Conservation (phyloP, 2,797 vertebrate species). For the Microctenopoma stevenorrisi region DNA sequence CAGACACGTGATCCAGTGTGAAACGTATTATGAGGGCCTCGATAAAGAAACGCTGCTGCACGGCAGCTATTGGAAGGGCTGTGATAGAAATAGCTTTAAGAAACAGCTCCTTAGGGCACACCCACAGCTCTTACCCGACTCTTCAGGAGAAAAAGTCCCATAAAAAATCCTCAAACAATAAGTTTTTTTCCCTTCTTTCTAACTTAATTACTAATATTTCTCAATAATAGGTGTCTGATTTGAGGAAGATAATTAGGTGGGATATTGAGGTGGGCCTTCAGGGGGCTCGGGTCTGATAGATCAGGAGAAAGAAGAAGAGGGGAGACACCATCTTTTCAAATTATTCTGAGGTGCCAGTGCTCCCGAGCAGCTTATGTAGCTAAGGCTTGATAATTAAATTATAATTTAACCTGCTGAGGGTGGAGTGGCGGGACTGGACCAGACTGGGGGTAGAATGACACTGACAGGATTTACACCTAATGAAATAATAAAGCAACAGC, state of each 20-base stretch:
- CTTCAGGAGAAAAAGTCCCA: slow-evolving; percentile 44
- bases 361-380: slow-evolving; percentile 96
- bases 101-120: slow-evolving; percentile 61
- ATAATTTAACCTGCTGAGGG: slow-evolving; percentile 97
- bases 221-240: slow-evolving; percentile 82
- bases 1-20: slow-evolving; percentile 21
- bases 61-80: slow-evolving; percentile 58
- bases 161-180: slow-evolving; percentile 74
- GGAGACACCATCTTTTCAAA: slow-evolving; percentile 96
- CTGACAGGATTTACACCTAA: slow-evolving; percentile 93
- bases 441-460: slow-evolving; percentile 86
- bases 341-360: slow-evolving; percentile 95
- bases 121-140: slow-evolving; percentile 47
- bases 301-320: slow-evolving; percentile 85
- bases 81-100: slow-evolving; percentile 60
- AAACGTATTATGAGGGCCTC: slow-evolving; percentile 38
- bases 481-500: slow-evolving; percentile 96
- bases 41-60: slow-evolving; percentile 47
- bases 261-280: slow-evolving; percentile 85
- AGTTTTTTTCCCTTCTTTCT: slow-evolving; percentile 59
- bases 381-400: slow-evolving; percentile 99
- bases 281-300: slow-evolving; percentile 79
- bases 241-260: slow-evolving; percentile 84
- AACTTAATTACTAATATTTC: slow-evolving; percentile 87
- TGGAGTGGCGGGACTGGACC: slow-evolving; percentile 89